Percentiles rank a stretch among this genome's conserved stretches.
These are phyloP conservation scores for Meganola albula DNA, from an alignment of 2,888 invertebrate species.

Conservation along the genomic window DNA sequence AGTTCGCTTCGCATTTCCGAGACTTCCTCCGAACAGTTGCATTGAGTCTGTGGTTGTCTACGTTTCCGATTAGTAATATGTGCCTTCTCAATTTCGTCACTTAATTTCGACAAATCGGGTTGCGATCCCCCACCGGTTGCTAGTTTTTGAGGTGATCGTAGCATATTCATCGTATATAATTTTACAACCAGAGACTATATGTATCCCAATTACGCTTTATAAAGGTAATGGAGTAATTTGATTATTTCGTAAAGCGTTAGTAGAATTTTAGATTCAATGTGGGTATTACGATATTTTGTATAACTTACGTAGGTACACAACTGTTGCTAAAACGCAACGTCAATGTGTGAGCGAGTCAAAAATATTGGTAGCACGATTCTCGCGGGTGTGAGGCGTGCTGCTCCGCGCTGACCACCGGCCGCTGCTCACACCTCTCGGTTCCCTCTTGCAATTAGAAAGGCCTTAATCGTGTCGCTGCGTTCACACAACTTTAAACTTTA, in stretches of 20 bases:
- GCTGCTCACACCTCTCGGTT: conserved; percentile 1
- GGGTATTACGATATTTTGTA: too few relatives aligned
- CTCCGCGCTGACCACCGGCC: not conserved
- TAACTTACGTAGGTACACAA: too few relatives aligned
- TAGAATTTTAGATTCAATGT: not conserved
- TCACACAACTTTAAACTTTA: conserved; percentile 1
- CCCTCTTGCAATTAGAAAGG: not conserved
- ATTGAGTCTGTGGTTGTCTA: conserved; percentile 1
- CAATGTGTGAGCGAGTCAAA: conserved; percentile 2
- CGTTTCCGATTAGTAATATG: conserved; percentile 6
- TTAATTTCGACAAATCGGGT: conserved; percentile 6
- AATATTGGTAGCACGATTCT: not conserved
- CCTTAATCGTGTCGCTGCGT: not conserved
- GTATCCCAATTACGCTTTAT: too few relatives aligned
- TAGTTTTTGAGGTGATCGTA: not conserved
- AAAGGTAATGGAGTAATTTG: not conserved
- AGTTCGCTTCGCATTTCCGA: conserved; percentile 5
- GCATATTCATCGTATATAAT: conserved; percentile 1
- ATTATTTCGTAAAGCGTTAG: not conserved
- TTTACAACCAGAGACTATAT: too few relatives aligned
- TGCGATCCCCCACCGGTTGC: conserved; percentile 2
- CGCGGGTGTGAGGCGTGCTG: conserved; percentile 1
- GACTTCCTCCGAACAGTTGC: conserved; percentile 1
- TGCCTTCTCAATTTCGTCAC: conserved; percentile 1
- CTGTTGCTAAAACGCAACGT: too few relatives aligned